Evolutionary conservation across 2,888 invertebrate genomes (phyloP).

Genomic region (Philonicus albiceps): DNA sequence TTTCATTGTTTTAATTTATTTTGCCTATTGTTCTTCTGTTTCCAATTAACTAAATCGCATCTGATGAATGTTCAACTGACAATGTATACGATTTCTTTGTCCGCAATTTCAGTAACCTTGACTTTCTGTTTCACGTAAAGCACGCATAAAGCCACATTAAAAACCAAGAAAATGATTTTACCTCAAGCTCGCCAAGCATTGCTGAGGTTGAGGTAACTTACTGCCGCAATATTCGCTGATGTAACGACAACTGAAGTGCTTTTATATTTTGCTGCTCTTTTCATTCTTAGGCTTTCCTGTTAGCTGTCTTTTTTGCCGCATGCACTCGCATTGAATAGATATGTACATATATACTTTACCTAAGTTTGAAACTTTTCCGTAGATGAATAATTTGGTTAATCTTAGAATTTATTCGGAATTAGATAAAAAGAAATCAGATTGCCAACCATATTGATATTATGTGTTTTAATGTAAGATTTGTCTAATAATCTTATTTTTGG

Average conservation of each 20-base stretch:
- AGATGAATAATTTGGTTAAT: not conserved
- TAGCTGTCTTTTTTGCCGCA: not conserved
- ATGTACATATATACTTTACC: not conserved
- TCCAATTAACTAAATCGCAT: not conserved
- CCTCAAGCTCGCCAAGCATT: not conserved
- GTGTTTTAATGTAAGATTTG: not conserved
- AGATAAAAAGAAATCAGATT: not conserved
- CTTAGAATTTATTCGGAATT: not conserved
- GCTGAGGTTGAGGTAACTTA: conserved; percentile 26
- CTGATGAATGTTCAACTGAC: not conserved
- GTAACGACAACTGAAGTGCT: not conserved
- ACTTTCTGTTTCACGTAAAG: conserved; percentile 22
- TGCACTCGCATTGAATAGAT: not conserved
- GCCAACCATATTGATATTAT: not conserved
- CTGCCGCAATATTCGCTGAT: conserved; percentile 19
- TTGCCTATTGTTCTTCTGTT: not conserved
- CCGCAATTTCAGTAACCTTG: conserved; percentile 4
- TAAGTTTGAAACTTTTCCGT: not conserved
- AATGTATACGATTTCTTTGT: not conserved
- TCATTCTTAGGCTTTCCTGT: not conserved
- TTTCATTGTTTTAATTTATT: conserved; percentile 3
- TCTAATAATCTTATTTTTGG: not conserved
- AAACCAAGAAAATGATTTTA: not conserved
- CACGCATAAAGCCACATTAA: not conserved
- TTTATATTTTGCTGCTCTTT: conserved; percentile 14